Evolutionary conservation across 1,140 invertebrate species (phyloP).

Genomic region (Conopomorpha cramerella): DNA sequence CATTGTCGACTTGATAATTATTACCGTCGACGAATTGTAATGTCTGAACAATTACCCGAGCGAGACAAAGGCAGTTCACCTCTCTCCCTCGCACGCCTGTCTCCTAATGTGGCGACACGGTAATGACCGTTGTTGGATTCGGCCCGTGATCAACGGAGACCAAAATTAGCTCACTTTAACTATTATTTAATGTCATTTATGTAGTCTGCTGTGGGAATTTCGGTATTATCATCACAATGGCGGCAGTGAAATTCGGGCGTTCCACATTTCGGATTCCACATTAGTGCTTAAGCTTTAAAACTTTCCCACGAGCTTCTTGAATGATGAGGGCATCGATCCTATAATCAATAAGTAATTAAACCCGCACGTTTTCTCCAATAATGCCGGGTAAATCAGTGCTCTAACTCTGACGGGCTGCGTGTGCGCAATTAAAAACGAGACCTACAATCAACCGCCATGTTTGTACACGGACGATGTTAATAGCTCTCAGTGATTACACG

Average conservation of each 20-base stretch:
- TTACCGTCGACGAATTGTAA: conserved; percentile 15
- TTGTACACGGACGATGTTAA: conserved; percentile 58
- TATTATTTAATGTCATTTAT: conserved; percentile 31
- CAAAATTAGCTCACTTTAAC: conserved; percentile 31
- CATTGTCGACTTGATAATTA: conserved; percentile 18
- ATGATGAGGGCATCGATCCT: too few species aligned
- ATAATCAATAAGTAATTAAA: conserved; percentile 38
- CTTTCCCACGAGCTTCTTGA: too few species aligned
- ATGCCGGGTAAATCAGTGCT: conserved; percentile 22
- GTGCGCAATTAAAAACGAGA: conserved; percentile 57
- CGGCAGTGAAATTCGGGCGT: too few species aligned
- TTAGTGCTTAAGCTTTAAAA: too few species aligned
- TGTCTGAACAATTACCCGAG: conserved; percentile 22
- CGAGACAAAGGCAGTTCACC: conserved; percentile 11
- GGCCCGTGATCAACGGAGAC: conserved; percentile 9
- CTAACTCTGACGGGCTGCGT: conserved; percentile 40
- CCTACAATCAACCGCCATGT: conserved; percentile 56
- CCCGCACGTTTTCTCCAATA: conserved; percentile 37
- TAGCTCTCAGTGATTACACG: conserved; percentile 55
- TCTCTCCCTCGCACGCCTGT: too few species aligned
- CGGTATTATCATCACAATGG: too few species aligned
- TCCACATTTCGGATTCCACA: too few species aligned
- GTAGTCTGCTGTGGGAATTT: conserved; percentile 23
- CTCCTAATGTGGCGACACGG: conserved; percentile 20
- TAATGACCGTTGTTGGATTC: conserved; percentile 12